These are phyloP conservation scores for Orthosia gothica DNA, from an alignment of 2,888 invertebrate species.

Conservation along the genomic window DNA sequence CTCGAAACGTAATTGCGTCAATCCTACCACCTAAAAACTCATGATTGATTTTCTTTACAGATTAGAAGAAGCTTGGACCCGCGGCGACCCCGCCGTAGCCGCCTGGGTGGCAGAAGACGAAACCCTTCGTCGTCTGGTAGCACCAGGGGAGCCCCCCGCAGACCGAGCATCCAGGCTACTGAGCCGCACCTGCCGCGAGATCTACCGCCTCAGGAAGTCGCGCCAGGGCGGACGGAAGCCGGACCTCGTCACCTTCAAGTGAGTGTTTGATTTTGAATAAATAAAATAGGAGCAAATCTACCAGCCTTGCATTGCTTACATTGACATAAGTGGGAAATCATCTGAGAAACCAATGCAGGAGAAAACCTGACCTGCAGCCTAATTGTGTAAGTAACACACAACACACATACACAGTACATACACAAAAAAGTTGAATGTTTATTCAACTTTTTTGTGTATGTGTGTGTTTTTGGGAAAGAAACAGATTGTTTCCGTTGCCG, in stretches of 20 bases:
- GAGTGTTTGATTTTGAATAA: slow-evolving; percentile 43
- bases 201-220: slow-evolving; percentile 97
- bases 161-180: slow-evolving; percentile 96
- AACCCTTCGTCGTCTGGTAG: slow-evolving; percentile 94
- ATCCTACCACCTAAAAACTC: neutral
- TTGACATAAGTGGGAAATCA: no score
- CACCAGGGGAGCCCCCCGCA: slow-evolving; percentile 90
- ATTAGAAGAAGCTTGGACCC: slow-evolving; percentile 96
- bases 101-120: slow-evolving; percentile 97
- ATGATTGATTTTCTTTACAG: slow-evolving; percentile 73
- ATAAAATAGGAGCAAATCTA: no score
- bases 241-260: slow-evolving; percentile 95
- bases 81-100: slow-evolving; percentile 96
- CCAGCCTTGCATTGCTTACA: no score
- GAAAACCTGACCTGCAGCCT: no score
- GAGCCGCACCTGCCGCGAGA: slow-evolving; percentile 97
- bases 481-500: no score
- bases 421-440: no score
- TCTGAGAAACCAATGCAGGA: no score
- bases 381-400: no score
- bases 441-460: no score
- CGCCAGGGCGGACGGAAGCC: slow-evolving; percentile 97
- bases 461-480: no score
- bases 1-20: no score
- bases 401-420: no score